Conservation (phyloP, 1,140 invertebrate genomes). For the Gonioctena quinquepunctata region DNA sequence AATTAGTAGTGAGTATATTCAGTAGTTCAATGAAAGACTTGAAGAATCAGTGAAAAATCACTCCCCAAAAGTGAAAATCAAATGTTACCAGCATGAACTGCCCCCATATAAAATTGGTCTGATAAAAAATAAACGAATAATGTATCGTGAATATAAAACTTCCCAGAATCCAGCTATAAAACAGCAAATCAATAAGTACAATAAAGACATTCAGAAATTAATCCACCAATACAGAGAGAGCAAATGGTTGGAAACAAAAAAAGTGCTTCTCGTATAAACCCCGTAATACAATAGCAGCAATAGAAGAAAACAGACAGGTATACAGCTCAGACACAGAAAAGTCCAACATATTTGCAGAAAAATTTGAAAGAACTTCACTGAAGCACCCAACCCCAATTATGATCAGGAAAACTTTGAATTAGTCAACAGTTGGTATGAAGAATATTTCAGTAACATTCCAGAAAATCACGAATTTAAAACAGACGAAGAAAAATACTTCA, state of each 20-base stretch:
- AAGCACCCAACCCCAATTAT: no score
- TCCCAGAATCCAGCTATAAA: not conserved
- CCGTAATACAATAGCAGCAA: not conserved
- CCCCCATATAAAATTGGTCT: not conserved
- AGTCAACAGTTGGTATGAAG: no score
- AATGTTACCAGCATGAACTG: no score
- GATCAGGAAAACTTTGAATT: no score
- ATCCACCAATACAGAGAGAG: not conserved
- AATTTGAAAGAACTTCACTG: no score
- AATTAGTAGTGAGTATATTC: not conserved
- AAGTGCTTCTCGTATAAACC: no score
- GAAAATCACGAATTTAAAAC: no score
- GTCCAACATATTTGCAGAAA: no score
- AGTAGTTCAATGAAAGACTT: not conserved
- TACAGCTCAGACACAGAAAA: not conserved
- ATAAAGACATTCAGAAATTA: no score
- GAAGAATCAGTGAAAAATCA: not conserved
- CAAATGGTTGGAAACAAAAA: not conserved
- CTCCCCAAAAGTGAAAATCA: not conserved
- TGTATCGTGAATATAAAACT: no score
- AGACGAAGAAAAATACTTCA: no score
- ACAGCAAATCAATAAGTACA: not conserved
- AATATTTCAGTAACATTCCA: no score
- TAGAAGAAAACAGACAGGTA: not conserved
- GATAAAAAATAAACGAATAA: not conserved